phyloP scores from a whole-genome alignment of 2,113 vertebrate genomes.

The Bujurquina vittata region DNA sequence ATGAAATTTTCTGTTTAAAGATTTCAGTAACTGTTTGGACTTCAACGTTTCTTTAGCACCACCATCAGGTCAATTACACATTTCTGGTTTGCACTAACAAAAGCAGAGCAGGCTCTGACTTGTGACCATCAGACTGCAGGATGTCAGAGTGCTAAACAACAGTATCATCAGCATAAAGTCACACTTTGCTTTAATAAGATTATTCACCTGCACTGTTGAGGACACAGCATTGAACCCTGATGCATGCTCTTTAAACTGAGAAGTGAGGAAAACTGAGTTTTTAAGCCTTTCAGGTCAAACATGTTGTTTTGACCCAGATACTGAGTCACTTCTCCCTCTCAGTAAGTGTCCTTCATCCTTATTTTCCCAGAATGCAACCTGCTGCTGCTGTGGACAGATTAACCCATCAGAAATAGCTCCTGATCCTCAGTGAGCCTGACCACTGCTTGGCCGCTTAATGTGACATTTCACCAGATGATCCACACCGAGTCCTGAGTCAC shows the following conservation, averaged over 20 bases:
- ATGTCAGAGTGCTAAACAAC: neutral
- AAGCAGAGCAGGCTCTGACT: neutral
- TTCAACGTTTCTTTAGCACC: neutral
- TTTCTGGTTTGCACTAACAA: neutral
- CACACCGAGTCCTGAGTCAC: neutral
- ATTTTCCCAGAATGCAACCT: slow-evolving; percentile 64
- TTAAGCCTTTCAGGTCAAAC: slow-evolving; percentile 45
- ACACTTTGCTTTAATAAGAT: neutral
- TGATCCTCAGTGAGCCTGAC: slow-evolving; percentile 57
- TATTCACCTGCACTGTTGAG: neutral
- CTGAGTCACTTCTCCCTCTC: slow-evolving; percentile 9
- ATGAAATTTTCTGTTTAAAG: neutral
- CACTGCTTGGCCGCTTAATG: slow-evolving; percentile 20
- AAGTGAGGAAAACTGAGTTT: slow-evolving; percentile 10
- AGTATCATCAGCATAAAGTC: neutral
- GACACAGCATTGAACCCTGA: neutral
- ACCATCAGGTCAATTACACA: neutral
- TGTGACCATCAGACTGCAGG: too few relatives aligned
- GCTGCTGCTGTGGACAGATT: slow-evolving; percentile 50
- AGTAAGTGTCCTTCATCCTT: slow-evolving; percentile 18
- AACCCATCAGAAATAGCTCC: slow-evolving; percentile 59
- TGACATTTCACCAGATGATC: neutral
- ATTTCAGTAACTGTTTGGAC: neutral
- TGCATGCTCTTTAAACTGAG: neutral
- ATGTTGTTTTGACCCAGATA: slow-evolving; percentile 67